Base-by-base conservation (phyloP, 2,888 invertebrate genomes). In the Lasioglossum leucozonium region DNA sequence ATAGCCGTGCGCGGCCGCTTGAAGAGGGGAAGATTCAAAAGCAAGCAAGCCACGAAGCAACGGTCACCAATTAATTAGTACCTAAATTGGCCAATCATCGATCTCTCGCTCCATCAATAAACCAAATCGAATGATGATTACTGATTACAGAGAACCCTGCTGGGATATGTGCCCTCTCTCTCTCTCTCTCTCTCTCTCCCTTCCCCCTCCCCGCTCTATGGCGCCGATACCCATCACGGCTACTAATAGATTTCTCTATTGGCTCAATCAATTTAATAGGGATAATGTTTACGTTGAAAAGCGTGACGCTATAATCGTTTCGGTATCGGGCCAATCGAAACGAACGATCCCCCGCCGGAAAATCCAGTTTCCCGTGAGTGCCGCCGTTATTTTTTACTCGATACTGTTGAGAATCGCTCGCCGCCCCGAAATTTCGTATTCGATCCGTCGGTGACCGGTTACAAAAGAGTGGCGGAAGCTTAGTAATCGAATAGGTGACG, bases 21-120 rank as follows among this genome's bases (percentile, higher is more conserved):
- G 76, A 82, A 82, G 79, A 79, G 76, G 22, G 77, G 44, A 82
- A 82, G 72, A 79, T 71, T 40, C 44, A 77, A 79, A 75, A 55
- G 83, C 86, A 69, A 44, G 58, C 76, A 72, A 79, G 37, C 47
- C 79, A 74, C 82, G 55, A 72, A 73, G 88, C 78, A 83, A 85
- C 83, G 84, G 86, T 87, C 92, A 90, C 90, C 92, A 91, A 92
- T 92, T 92, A 92, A 92, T 92, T 92, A 91, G 84, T 88, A 85
- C 71, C 84, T 81, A 90, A 91, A 92, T 85, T 89, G 88, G 74
- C 87, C 89, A 89, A 92, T 92, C 91, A 85, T 87, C 88, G 89
- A 82, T 87, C 79, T 86, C 87, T 75, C 86, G 87, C 81, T 87
- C 89, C 86, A 88, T 88, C 91, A 87, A 87, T 87, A 87, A 89